phyloP scores from a whole-genome alignment of 2,888 invertebrate species.

The Tipula confusa region DNA sequence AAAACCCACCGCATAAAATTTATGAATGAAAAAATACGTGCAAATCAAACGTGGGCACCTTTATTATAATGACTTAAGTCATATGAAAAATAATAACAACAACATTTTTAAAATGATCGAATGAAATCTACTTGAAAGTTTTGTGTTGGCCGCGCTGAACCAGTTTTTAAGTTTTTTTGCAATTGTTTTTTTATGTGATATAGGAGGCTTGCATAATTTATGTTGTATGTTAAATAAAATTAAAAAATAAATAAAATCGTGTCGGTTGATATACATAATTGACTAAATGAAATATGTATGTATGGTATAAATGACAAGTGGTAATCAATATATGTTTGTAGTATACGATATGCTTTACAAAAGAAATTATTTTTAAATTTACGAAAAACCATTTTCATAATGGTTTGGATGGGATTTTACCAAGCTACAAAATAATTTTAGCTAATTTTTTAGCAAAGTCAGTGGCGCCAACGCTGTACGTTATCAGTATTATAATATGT shows the following conservation, averaged over 20 bases:
- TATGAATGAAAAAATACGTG: not conserved
- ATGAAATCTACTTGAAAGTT: not conserved
- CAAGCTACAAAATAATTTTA: too few relatives aligned
- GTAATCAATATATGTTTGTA: not conserved
- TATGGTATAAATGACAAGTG: not conserved
- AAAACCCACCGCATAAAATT: not conserved
- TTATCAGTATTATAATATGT: too few relatives aligned
- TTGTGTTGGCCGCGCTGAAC: slow-evolving; percentile 3
- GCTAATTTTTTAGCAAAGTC: too few relatives aligned
- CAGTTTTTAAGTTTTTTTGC: not conserved
- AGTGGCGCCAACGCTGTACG: too few relatives aligned
- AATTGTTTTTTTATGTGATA: not conserved
- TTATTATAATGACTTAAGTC: too few relatives aligned
- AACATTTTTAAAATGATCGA: not conserved
- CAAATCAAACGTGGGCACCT: not conserved
- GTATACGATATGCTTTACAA: not conserved
- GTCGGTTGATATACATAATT: not conserved
- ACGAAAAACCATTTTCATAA: too few relatives aligned
- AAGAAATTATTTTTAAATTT: too few relatives aligned
- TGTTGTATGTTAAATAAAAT: not conserved
- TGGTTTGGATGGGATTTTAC: too few relatives aligned
- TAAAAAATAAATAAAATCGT: too few relatives aligned
- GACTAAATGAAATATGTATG: not conserved
- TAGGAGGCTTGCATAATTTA: not conserved
- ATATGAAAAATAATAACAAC: not conserved